Base-by-base conservation (phyloP, 2,113 vertebrate genomes). In the Tringa solitaria region DNA sequence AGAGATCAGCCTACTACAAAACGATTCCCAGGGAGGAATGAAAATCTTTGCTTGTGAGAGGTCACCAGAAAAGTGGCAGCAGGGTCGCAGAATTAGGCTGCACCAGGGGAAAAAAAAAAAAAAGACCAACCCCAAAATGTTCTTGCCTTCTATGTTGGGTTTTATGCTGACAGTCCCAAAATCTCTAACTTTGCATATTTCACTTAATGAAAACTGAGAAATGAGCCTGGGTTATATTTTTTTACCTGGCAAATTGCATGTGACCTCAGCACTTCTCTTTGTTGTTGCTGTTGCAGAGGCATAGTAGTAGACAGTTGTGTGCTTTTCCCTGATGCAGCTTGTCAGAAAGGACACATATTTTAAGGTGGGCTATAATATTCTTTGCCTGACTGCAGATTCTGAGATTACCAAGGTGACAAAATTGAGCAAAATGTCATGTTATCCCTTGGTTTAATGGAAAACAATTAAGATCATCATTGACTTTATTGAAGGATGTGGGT, bases 401-500 rank as follows among this genome's bases (percentile, higher is more conserved):
- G 1, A 90, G 59, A 73, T 94, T 82, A 77, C 59, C 7, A 8
- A 87, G 69, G 63, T 92, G 90, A 83, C 70, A 80, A 82, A 89
- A 91, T 86, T 65, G 54, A 90, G 67, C 75, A 74, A 83, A 93
- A 94, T 91, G 85, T 93, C 87, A 90, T 65, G 61, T 90, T 95
- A 95, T 90, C 61, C 78, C 32, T 76, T 83, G n/a, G 41, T 61
- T 91, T 94, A 87, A 85, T 80, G 63, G 54, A 56, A 96, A 90
- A 93, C 80, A 94, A 75, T 80, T 91, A 80, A 88, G 72, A 67
- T 77, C 68, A 61, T 84, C 4, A 1, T 39, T 70, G 79, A 50
- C 79, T 83, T 89, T 73, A 88, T 81, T 88, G 84, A 74, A 94
- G 43, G 50, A 53, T 15, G 5, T 30, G 21, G 8, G 59, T 67